A percentile compares a stretch with the other conserved stretches of the same genome.
Conservation (phyloP, 2,888 invertebrate species). For the Heliothis peltigera region DNA sequence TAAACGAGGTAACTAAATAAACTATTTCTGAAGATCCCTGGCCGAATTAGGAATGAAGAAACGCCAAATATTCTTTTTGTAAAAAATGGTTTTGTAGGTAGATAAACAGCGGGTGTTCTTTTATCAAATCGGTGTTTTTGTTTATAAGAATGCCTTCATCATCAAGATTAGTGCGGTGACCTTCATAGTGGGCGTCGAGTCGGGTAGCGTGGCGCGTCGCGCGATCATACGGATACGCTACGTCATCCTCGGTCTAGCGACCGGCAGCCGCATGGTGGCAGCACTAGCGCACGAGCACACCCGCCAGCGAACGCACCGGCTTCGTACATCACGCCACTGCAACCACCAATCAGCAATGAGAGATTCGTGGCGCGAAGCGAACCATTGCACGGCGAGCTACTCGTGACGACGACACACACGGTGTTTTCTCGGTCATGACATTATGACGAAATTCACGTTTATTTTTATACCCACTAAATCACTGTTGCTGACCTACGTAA, state of each 20-base stretch:
- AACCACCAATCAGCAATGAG: constrained; percentile 78
- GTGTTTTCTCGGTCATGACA: constrained; percentile 66
- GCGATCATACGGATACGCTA: constrained; percentile 70
- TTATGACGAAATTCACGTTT: constrained; percentile 68
- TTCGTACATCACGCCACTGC: constrained; percentile 82
- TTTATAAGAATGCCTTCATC: constrained; percentile 58
- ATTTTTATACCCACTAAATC: constrained; percentile 57
- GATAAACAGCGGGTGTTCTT: constrained; percentile 11
- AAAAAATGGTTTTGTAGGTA: background rate
- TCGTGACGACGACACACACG: constrained; percentile 64
- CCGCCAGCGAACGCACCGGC: constrained; percentile 60
- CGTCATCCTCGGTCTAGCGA: constrained; percentile 67
- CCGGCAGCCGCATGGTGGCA: constrained; percentile 73
- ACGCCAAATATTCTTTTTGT: background rate
- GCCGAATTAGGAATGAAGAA: background rate
- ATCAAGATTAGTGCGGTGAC: constrained; percentile 69
- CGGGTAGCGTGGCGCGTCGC: constrained; percentile 60
- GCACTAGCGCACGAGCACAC: constrained; percentile 70
- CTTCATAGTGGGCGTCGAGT: constrained; percentile 70
- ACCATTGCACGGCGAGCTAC: constrained; percentile 66
- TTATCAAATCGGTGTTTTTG: constrained; percentile 48
- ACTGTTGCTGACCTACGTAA: constrained; percentile 60
- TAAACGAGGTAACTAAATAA: background rate
- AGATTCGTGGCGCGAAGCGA: constrained; percentile 73
- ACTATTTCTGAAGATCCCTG: background rate